Evolutionary conservation across 1,140 invertebrate genomes (phyloP).

Genomic region (Pseudomyrmex flavicornis): DNA sequence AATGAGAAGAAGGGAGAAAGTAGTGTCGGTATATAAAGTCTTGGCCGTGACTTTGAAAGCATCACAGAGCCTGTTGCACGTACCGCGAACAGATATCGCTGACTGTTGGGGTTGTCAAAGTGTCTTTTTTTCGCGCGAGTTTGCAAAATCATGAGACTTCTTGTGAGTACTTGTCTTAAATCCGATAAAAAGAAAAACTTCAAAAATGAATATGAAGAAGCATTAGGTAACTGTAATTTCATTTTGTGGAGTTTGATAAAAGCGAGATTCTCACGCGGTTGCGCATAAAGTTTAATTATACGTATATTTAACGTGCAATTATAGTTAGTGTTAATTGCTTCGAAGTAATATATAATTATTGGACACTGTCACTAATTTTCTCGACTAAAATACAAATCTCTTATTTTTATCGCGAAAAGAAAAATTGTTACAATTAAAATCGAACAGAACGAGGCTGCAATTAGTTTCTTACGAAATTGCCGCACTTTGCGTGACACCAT

Average conservation of each 20-base stretch:
- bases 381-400: not conserved
- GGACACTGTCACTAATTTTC: too few relatives aligned
- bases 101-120: constrained; percentile 20
- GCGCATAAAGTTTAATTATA: too few relatives aligned
- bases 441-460: constrained; percentile 28
- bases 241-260: too few relatives aligned
- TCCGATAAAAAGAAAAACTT: not conserved
- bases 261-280: too few relatives aligned
- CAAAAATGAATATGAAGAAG: not conserved
- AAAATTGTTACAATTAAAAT: constrained; percentile 23
- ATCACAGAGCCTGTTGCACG: constrained; percentile 73
- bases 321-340: too few relatives aligned
- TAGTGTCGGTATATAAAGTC: constrained; percentile 82
- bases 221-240: not conserved
- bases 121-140: constrained; percentile 56
- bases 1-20: constrained; percentile 84
- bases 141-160: constrained; percentile 74
- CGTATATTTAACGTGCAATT: too few relatives aligned
- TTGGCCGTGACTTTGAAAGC: constrained; percentile 84
- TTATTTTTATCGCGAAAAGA: constrained; percentile 25
- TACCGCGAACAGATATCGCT: constrained; percentile 31
- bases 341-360: too few relatives aligned
- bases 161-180: constrained; percentile 77
- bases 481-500: constrained; percentile 43
- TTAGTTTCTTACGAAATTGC: constrained; percentile 51